These are phyloP conservation scores for Sepiola atlantica DNA, from an alignment of 2,888 invertebrate genomes.

Conservation along the genomic window DNA sequence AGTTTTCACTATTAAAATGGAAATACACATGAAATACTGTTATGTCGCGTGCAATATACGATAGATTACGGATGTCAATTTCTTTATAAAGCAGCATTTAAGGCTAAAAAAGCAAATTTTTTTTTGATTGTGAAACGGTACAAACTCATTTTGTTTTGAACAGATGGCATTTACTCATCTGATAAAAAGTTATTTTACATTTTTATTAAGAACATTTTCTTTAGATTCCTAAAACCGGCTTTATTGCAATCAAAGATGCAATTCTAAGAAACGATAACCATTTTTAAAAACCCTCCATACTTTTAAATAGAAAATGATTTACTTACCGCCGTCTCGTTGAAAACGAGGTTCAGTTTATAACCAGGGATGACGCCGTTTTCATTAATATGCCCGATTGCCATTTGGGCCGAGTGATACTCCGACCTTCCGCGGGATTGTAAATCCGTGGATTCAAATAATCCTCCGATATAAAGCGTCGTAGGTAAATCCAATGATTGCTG, in stretches of 20 bases:
- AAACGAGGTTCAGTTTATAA: slow-evolving; percentile 84
- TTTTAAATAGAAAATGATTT: neutral
- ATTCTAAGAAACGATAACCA: neutral
- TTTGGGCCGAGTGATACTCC: slow-evolving; percentile 80
- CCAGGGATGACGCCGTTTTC: slow-evolving; percentile 82
- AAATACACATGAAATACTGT: too few species aligned
- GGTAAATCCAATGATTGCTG: slow-evolving; percentile 13
- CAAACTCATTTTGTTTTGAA: too few species aligned
- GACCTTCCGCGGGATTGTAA: slow-evolving; percentile 52
- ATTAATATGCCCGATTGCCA: slow-evolving; percentile 88
- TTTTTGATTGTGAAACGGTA: too few species aligned
- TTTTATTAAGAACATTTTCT: too few species aligned
- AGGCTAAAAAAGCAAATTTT: too few species aligned
- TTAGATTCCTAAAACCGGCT: neutral
- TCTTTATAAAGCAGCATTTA: too few species aligned
- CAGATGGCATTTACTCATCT: too few species aligned
- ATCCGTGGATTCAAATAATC: slow-evolving; percentile 63
- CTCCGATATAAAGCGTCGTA: slow-evolving; percentile 60
- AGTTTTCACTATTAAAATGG: too few species aligned
- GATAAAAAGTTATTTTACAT: too few species aligned
- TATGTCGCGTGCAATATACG: too few species aligned
- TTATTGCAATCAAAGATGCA: neutral
- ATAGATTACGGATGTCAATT: too few species aligned
- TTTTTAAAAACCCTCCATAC: neutral
- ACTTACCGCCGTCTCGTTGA: slow-evolving; percentile 90